phyloP scores from a whole-genome alignment of 2,888 invertebrate genomes.

The Lepetodrilus schrolli region DNA sequence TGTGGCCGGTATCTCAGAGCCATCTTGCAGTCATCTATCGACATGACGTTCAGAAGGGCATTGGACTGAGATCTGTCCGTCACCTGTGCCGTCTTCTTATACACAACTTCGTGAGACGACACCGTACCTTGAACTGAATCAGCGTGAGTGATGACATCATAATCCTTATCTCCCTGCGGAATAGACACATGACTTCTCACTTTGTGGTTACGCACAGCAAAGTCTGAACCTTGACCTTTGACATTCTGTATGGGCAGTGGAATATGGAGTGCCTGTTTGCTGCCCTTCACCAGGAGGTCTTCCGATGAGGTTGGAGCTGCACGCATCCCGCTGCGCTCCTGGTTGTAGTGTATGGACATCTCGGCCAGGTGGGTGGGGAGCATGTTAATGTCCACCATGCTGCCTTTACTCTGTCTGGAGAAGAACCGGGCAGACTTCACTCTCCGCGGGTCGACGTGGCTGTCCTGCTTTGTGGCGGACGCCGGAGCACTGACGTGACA shows the following conservation, averaged over 20 bases:
- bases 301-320: conserved; percentile 5
- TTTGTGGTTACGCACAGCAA: not conserved
- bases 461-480: conserved; percentile 27
- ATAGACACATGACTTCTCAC: not conserved
- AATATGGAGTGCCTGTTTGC: conserved; percentile 10
- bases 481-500: conserved; percentile 31
- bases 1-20: conserved; percentile 47
- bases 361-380: conserved; percentile 31
- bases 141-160: not conserved
- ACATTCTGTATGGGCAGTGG: not conserved
- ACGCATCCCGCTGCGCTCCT: conserved; percentile 18
- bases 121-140: not conserved
- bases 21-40: conserved; percentile 66
- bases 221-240: not conserved
- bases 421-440: not conserved
- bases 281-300: conserved; percentile 27
- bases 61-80: conserved; percentile 56
- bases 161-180: not conserved
- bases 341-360: conserved; percentile 13
- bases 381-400: conserved; percentile 26
- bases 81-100: conserved; percentile 40
- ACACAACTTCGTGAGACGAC: conserved; percentile 18
- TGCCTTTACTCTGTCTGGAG: not conserved
- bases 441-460: not conserved
- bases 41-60: conserved; percentile 57